These are phyloP conservation scores for Embiotoca jacksoni DNA, from an alignment of 2,113 vertebrate species.

Conservation along the genomic window DNA sequence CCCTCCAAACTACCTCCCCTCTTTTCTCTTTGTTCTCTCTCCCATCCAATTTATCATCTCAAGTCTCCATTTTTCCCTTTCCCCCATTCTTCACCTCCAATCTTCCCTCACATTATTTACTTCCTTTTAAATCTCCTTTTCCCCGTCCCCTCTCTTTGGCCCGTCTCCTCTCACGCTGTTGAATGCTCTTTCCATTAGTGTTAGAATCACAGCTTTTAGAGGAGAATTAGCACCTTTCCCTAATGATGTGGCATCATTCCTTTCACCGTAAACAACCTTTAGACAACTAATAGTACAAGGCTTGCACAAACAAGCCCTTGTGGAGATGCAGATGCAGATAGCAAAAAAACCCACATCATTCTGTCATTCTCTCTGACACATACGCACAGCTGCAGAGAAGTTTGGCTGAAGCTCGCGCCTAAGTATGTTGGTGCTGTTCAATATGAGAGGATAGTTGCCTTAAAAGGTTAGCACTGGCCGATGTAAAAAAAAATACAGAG, in stretches of 20 bases:
- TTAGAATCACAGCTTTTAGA: conserved; percentile 51
- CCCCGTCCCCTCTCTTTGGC: background rate
- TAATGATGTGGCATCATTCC: conserved; percentile 47
- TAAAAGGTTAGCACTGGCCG: background rate
- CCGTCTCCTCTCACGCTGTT: background rate
- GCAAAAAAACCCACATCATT: conserved; percentile 15
- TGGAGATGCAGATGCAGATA: conserved; percentile 32
- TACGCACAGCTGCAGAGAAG: background rate
- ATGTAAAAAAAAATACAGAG: background rate
- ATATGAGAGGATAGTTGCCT: background rate
- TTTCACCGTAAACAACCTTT: conserved; percentile 31
- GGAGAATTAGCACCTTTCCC: conserved; percentile 50
- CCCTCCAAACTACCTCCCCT: conserved; percentile 26
- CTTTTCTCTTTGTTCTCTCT: conserved; percentile 23
- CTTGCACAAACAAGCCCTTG: conserved; percentile 11
- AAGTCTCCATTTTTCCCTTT: conserved; percentile 26
- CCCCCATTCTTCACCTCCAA: conserved; percentile 23
- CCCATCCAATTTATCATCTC: conserved; percentile 38
- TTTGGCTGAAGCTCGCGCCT: background rate
- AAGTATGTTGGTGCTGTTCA: background rate
- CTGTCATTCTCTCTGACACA: conserved; percentile 12
- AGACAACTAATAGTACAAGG: conserved; percentile 19
- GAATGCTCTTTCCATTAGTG: conserved; percentile 39
- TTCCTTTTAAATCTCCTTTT: conserved; percentile 24
- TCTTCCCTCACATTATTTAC: conserved; percentile 29